Evolutionary conservation across 2,888 invertebrate species (phyloP), one percentile per base, ranked within the genome.

Genomic region (Torymus auratus): DNA sequence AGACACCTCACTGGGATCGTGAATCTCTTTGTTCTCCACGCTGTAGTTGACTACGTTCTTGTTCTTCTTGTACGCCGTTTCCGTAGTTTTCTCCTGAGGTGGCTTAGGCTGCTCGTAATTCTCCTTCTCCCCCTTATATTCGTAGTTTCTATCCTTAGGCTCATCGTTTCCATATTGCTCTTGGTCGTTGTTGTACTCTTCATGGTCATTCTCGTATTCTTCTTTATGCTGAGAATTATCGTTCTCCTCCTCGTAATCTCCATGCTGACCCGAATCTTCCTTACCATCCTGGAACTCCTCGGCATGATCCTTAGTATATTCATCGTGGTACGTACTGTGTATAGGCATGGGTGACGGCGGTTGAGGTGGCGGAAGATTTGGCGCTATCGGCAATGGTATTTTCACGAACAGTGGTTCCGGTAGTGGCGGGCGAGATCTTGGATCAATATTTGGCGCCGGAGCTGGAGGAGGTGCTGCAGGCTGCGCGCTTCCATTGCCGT

Each of bases 331-430:
- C 3, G 75, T 41, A 2, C 50, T 68, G 1, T 80, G 53, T 0
- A 70, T 60, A 1, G 82, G 81, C 58, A 70, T 72, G 2, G 84
- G 81, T 64, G 84, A 72, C 1, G 86, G 84, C 5, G 84, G 83
- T 7, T 85, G 83, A 0, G 85, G 81, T 3, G 87, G 65, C 0
- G 86, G 84, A 7, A 89, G 83, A 64, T 88, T 85, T 0, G 88
- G 89, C 2, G 87, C 85, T 1, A 89, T 81, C 0, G 90, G 90
- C 52, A 89, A 75, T 0, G 91, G 90, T 12, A 91, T 90, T 53
- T 87, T 88, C 0, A 89, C 86, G 41, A 90, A 82, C 12, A 85
- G 82, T 0, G 90, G 90, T 7, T 84, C 76, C 0, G 85, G 80
- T 0, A 86, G 17, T 0, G 88, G 86, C 7, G 20, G 20, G 0